A percentile compares a stretch with the other conserved stretches of the same genome.
Evolutionary conservation across 2,797 vertebrate genomes (phyloP).

Genomic region (Malacoctenus gilli): DNA sequence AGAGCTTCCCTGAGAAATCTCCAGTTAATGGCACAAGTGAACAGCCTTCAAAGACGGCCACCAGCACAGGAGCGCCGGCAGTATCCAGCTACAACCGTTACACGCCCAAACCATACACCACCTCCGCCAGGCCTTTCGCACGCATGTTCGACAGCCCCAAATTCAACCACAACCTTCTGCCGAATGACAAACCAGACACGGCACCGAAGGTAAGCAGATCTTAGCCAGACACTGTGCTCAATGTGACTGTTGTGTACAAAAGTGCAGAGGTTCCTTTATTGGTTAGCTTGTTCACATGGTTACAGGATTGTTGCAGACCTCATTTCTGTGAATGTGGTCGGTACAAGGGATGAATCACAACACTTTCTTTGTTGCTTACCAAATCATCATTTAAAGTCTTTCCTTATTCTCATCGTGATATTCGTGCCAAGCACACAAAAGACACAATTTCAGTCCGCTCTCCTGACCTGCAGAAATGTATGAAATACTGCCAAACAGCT

Average conservation of each 20-base stretch:
- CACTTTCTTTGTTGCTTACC: no score
- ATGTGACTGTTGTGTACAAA: no score
- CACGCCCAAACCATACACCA: constrained; percentile 88
- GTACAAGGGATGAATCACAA: no score
- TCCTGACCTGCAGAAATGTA: background rate
- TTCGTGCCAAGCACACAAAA: no score
- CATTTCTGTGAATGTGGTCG: no score
- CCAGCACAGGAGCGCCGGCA: constrained; percentile 69
- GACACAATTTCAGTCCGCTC: no score
- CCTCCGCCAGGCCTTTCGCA: constrained; percentile 88
- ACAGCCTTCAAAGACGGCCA: constrained; percentile 78
- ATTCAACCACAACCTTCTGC: constrained; percentile 96
- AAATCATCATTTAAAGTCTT: no score
- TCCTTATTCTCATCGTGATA: no score
- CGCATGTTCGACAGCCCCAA: constrained; percentile 99
- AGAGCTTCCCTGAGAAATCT: constrained; percentile 90
- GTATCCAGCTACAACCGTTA: constrained; percentile 86
- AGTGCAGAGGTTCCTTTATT: no score
- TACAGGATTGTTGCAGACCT: no score
- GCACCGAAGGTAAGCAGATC: constrained; percentile 61
- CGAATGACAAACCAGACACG: constrained; percentile 85
- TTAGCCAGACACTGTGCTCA: no score
- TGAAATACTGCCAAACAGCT: background rate
- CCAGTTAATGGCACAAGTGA: constrained; percentile 87
- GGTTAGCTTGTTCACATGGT: no score